Base-by-base conservation (phyloP, 2,888 invertebrate species). In the Actias luna region DNA sequence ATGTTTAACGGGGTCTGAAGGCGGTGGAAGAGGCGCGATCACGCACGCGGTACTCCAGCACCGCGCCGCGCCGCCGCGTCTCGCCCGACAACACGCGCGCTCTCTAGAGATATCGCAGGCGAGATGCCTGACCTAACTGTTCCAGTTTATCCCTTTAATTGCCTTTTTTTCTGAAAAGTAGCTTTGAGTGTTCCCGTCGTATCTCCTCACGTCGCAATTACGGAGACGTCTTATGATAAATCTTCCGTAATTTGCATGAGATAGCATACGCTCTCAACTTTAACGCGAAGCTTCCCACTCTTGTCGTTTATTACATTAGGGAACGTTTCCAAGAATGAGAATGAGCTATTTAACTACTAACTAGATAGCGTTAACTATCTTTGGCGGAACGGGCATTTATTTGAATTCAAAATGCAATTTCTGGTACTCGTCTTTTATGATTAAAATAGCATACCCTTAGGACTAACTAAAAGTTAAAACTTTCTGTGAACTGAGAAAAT, bases 201-300 rank as follows among this genome's bases (percentile, higher is more conserved):
- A 92, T 92, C 92, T 92, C 82, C 91, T 89, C 92, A 92, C 91
- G 92, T 92, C 90, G 90, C 89, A 92, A 92, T 92, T 92, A 92
- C 86, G 83, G 90, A 89, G 92, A 90, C 89, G 89, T 91, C 89
- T 91, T 91, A 92, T 92, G 92, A 92, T 92, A 92, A 92, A 92
- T 92, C 92, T 92, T 82, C 87, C 83, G 90, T 91, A 92, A 92
- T 92, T 92, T 92, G 91, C 92, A 92, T 92, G 91, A 92, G 91
- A 92, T 91, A 92, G 92, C 92, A 92, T 92, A 92, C 90, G 92
- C 89, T 91, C 88, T 88, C 89, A 91, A 92, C 91, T 92, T 92
- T 92, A 88, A 86, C 88, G 89, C 87, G 86, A 82, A 86, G 88
- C 89, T 90, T 88, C 86, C 85, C 87, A 86, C 88, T 89, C 88